A percentile compares a stretch with the other conserved stretches of the same genome.
Conservation (phyloP, 2,113 vertebrate genomes). For the Cottus gobio region DNA sequence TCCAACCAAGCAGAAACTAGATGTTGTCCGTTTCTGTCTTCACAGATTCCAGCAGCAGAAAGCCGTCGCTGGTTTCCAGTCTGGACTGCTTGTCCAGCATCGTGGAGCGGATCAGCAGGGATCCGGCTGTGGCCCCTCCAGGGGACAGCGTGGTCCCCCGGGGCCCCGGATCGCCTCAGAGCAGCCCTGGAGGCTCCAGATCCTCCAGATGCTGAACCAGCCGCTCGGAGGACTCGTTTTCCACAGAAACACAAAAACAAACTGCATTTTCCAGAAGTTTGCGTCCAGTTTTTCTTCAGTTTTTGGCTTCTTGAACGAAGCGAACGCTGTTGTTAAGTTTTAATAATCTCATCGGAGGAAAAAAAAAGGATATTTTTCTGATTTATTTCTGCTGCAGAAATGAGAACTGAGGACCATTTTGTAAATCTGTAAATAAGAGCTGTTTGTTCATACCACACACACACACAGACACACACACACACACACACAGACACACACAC, state of each 20-base stretch:
- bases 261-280: constrained; percentile 4
- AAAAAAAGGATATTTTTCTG: background rate
- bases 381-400: constrained; percentile 26
- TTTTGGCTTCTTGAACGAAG: constrained; percentile 3
- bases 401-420: constrained; percentile 56
- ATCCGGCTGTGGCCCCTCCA: constrained; percentile 25
- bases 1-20: background rate
- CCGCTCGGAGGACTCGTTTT: background rate
- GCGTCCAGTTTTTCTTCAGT: constrained; percentile 1
- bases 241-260: background rate
- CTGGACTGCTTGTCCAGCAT: constrained; percentile 97
- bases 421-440: constrained; percentile 45
- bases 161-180: constrained; percentile 60
- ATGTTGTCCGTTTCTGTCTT: background rate
- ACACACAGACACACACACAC: background rate
- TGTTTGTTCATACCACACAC: constrained; percentile 8
- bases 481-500: background rate
- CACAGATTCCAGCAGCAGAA: constrained; percentile 44
- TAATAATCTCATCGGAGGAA: background rate
- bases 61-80: constrained; percentile 90
- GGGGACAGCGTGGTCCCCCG: constrained; percentile 68
- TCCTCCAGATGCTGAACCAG: constrained; percentile 19
- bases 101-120: constrained; percentile 90
- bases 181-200: constrained; percentile 21
- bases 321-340: background rate